A percentile compares a stretch with the other conserved stretches of the same genome.
Conservation (phyloP, 1,140 invertebrate genomes). For the Pissodes strobi region DNA sequence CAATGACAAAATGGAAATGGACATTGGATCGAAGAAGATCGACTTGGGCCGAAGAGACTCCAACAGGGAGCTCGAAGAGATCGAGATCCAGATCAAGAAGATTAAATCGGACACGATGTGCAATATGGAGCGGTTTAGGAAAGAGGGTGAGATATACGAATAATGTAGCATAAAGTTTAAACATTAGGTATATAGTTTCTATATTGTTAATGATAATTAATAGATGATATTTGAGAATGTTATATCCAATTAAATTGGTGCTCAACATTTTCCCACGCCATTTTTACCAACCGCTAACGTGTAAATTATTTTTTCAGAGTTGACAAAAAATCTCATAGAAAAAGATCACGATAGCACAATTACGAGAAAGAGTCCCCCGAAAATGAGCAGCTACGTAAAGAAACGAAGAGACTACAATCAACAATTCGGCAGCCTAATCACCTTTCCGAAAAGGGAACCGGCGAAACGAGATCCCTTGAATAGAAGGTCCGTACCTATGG, state of each 20-base stretch:
- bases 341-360: conserved; percentile 53
- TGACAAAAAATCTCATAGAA: conserved; percentile 51
- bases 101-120: conserved; percentile 39
- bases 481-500: conserved; percentile 52
- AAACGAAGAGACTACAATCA: conserved; percentile 52
- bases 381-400: conserved; percentile 55
- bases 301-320: conserved; percentile 44
- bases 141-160: conserved; percentile 50
- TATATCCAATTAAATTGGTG: too few species aligned
- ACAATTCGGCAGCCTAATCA: conserved; percentile 52
- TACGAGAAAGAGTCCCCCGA: conserved; percentile 55
- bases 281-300: too few species aligned
- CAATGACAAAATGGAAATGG: conserved; percentile 34
- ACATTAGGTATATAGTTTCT: too few species aligned
- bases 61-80: conserved; percentile 47
- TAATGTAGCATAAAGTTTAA: too few species aligned
- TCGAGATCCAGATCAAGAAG: conserved; percentile 43
- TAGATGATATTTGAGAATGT: too few species aligned
- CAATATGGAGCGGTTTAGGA: conserved; percentile 52
- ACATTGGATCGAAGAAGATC: conserved; percentile 9
- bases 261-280: too few species aligned
- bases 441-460: conserved; percentile 48
- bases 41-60: conserved; percentile 42
- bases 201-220: too few species aligned
- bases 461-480: conserved; percentile 48